Evolutionary conservation across 1,140 invertebrate genomes (phyloP).

Genomic region (Drosophila nigrodunni): DNA sequence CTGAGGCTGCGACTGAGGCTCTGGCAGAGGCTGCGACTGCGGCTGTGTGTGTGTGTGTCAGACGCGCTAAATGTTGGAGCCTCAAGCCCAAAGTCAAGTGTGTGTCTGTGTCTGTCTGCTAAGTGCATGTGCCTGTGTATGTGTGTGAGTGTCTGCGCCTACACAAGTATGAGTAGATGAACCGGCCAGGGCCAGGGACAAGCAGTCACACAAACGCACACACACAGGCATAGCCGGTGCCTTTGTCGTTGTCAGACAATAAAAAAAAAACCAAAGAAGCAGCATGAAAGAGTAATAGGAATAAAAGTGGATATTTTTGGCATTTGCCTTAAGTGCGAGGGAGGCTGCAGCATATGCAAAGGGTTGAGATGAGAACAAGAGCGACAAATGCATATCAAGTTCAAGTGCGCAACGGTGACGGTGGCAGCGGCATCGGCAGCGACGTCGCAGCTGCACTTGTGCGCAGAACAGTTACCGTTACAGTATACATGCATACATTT

Average conservation of each 20-base stretch:
- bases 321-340: conserved; percentile 39
- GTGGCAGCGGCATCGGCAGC: conserved; percentile 10
- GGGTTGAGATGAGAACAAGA: conserved; percentile 35
- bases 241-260: conserved; percentile 26
- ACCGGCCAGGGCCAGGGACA: conserved; percentile 66
- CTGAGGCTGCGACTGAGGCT: too few relatives aligned
- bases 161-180: conserved; percentile 48
- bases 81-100: conserved; percentile 56
- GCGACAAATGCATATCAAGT: conserved; percentile 56
- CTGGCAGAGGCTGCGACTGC: too few relatives aligned
- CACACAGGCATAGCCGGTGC: conserved; percentile 11
- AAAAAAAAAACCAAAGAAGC: conserved; percentile 21
- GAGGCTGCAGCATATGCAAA: conserved; percentile 30
- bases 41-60: conserved; percentile 2
- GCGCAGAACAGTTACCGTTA: conserved; percentile 22
- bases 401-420: conserved; percentile 58
- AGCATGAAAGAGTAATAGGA: conserved; percentile 12
- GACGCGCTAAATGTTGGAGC: conserved; percentile 47
- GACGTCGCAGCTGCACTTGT: conserved; percentile 49
- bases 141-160: conserved; percentile 41
- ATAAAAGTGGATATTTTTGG: conserved; percentile 29
- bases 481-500: background rate
- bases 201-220: background rate
- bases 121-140: conserved; percentile 22
- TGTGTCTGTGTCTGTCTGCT: conserved; percentile 22